A percentile compares a stretch with the other conserved stretches of the same genome.
phyloP scores from a whole-genome alignment of 2,888 invertebrate species.

The Dasysyrphus tricinctus region DNA sequence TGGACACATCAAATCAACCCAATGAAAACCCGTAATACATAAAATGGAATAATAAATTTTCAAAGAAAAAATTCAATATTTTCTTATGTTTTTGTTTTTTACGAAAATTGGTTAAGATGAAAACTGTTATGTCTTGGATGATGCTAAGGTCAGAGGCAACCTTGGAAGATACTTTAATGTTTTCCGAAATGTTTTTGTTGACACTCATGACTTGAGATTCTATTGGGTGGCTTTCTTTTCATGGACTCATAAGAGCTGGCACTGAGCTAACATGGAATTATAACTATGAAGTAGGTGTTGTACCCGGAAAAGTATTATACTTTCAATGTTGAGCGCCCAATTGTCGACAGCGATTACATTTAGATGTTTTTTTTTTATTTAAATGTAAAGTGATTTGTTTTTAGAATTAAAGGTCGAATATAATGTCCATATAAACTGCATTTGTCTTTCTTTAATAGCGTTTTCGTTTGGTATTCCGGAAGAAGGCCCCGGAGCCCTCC shows the following conservation, averaged over 20 bases:
- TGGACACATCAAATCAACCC: too few species aligned
- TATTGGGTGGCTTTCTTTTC: slow-evolving; percentile 97
- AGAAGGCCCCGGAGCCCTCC: too few species aligned
- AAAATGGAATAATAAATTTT: not conserved
- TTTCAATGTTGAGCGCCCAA: too few species aligned
- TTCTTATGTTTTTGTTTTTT: slow-evolving; percentile 82
- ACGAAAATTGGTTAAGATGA: slow-evolving; percentile 89
- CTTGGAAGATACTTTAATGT: slow-evolving; percentile 98
- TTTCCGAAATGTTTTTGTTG: slow-evolving; percentile 99
- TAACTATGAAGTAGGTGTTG: too few species aligned
- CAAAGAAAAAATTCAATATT: not conserved
- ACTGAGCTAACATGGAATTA: slow-evolving; percentile 99
- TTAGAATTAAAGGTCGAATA: slow-evolving; percentile 16
- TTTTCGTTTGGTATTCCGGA: too few species aligned
- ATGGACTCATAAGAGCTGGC: slow-evolving; percentile 92
- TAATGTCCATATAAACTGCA: slow-evolving; percentile 3
- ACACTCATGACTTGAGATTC: slow-evolving; percentile 98
- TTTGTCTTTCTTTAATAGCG: not conserved
- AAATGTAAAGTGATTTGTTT: slow-evolving; percentile 3
- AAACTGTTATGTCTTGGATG: slow-evolving; percentile 97
- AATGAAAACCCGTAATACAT: too few species aligned
- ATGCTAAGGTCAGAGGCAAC: slow-evolving; percentile 97
- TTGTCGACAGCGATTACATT: too few species aligned
- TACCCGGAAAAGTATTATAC: too few species aligned
- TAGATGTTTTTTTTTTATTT: slow-evolving; percentile 84